These are phyloP conservation scores for Lysiphlebus fabarum DNA, from an alignment of 1,140 invertebrate species.

Conservation along the genomic window DNA sequence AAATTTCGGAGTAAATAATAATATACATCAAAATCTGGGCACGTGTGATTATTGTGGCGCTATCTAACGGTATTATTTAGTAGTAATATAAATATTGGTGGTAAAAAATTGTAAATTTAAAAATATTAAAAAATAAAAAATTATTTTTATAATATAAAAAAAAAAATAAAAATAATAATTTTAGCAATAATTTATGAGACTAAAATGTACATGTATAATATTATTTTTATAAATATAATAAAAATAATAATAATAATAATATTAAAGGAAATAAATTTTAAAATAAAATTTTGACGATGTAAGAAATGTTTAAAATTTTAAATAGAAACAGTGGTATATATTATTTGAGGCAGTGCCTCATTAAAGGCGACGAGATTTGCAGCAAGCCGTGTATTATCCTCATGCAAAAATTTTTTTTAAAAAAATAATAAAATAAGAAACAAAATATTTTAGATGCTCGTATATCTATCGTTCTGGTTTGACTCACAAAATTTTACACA, in stretches of 20 bases:
- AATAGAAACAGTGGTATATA: constrained; percentile 17
- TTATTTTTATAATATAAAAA: no score
- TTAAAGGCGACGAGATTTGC: constrained; percentile 26
- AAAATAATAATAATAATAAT: no score
- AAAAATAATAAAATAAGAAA: constrained; percentile 3
- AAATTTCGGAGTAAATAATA: constrained; percentile 1
- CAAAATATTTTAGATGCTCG: constrained; percentile 24
- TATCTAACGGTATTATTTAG: constrained; percentile 20
- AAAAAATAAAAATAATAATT: no score
- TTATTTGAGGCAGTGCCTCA: constrained; percentile 12
- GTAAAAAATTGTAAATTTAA: constrained; percentile 5
- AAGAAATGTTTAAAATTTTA: constrained; percentile 16
- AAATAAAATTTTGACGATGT: background rate
- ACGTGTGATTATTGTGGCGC: constrained; percentile 25
- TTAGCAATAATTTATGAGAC: no score
- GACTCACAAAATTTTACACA: background rate
- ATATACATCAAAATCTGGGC: constrained; percentile 10
- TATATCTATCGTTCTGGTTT: constrained; percentile 17
- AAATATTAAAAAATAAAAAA: background rate
- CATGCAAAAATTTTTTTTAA: background rate
- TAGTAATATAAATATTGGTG: background rate
- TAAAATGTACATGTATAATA: no score
- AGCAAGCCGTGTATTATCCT: constrained; percentile 12
- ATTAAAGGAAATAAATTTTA: background rate
- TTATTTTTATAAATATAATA: no score